These are phyloP conservation scores for Xanthorhoe designata DNA, from an alignment of 2,888 invertebrate genomes.

Conservation along the genomic window DNA sequence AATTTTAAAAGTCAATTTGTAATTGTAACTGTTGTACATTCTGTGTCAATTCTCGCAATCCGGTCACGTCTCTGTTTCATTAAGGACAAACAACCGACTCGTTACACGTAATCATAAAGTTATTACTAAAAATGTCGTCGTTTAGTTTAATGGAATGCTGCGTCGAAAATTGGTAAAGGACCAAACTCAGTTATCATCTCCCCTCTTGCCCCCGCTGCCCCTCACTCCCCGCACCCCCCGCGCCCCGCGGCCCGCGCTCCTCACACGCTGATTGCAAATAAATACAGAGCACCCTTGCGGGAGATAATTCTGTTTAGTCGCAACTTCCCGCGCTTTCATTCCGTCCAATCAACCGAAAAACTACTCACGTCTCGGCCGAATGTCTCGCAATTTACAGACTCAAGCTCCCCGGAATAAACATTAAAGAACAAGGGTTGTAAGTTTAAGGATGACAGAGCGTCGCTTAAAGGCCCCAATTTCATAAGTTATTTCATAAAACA, in stretches of 20 bases:
- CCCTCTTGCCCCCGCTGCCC: conserved; percentile 17
- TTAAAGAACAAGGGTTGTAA: conserved; percentile 22
- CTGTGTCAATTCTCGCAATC: conserved; percentile 14
- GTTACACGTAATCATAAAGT: conserved; percentile 24
- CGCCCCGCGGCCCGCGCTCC: conserved; percentile 14
- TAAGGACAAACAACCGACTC: conserved; percentile 15
- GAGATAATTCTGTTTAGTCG: conserved; percentile 48
- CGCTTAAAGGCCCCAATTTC: conserved; percentile 32
- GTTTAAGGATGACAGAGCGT: conserved; percentile 31
- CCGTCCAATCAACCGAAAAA: conserved; percentile 27
- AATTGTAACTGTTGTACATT: background rate
- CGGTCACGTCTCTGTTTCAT: conserved; percentile 19
- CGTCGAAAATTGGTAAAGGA: conserved; percentile 32
- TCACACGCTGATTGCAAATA: conserved; percentile 52
- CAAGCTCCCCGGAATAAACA: conserved; percentile 13
- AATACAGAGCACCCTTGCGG: conserved; percentile 49
- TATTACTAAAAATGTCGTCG: conserved; percentile 20
- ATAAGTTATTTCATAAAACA: conserved; percentile 33
- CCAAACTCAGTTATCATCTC: conserved; percentile 25
- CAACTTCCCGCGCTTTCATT: conserved; percentile 42
- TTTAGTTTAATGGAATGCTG: conserved; percentile 28
- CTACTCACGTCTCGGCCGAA: conserved; percentile 17
- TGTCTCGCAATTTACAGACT: conserved; percentile 13
- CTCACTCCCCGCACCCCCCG: background rate
- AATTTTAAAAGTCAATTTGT: conserved; percentile 10